Conservation (phyloP, 2,888 invertebrate species). For the Cistogaster globosa region DNA sequence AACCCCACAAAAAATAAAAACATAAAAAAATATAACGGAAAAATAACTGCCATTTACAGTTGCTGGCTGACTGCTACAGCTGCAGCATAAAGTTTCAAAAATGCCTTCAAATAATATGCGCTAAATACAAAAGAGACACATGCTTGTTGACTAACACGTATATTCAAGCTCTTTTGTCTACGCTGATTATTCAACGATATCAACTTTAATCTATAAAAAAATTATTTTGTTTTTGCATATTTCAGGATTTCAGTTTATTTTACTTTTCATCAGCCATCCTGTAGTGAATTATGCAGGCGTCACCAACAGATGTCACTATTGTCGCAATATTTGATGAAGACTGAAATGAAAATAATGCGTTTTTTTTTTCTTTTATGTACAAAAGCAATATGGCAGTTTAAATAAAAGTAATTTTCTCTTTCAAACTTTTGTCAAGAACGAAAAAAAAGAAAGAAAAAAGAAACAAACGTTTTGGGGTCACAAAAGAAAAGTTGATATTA, state of each 20-base stretch:
- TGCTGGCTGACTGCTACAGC: conserved; percentile 23
- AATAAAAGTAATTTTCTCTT: conserved; percentile 8
- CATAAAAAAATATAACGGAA: conserved; percentile 7
- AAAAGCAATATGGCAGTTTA: neutral
- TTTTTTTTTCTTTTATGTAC: neutral
- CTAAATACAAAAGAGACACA: conserved; percentile 1
- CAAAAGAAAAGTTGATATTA: conserved; percentile 20
- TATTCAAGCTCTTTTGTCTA: neutral
- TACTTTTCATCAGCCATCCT: conserved; percentile 45
- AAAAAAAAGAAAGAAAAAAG: neutral
- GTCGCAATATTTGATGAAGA: conserved; percentile 66
- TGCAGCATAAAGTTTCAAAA: conserved; percentile 9
- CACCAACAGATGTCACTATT: conserved; percentile 67
- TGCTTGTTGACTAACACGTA: neutral
- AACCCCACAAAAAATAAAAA: neutral
- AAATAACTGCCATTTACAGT: conserved; percentile 49
- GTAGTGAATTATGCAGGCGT: conserved; percentile 56
- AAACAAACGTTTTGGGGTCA: neutral
- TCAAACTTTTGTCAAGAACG: neutral
- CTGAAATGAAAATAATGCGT: conserved; percentile 57
- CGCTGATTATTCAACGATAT: conserved; percentile 56
- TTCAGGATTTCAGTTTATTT: conserved; percentile 31
- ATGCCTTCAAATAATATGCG: conserved; percentile 3
- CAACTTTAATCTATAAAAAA: conserved; percentile 58
- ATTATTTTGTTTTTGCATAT: conserved; percentile 32